A percentile compares a stretch with the other conserved stretches of the same genome.
These are phyloP conservation scores for Volucella bombylans DNA, from an alignment of 2,888 invertebrate genomes.

Conservation along the genomic window DNA sequence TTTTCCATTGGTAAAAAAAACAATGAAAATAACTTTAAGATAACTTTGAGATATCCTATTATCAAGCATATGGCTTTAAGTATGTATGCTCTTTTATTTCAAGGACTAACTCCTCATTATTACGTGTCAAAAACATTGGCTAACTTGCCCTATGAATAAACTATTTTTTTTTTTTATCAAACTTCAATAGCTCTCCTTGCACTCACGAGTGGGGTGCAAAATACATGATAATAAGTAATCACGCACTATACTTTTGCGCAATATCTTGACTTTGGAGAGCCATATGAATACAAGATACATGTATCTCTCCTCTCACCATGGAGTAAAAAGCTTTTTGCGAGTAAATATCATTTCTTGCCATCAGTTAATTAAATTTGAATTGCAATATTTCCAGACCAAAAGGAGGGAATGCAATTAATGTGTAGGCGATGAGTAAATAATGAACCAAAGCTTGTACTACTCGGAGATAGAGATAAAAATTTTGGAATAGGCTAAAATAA, in stretches of 20 bases:
- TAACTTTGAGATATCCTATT: too few species aligned
- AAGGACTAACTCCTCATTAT: background rate
- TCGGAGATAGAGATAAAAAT: background rate
- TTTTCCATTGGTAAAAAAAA: too few species aligned
- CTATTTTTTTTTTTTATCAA: background rate
- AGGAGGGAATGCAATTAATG: slow-evolving; percentile 14
- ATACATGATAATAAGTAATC: slow-evolving; percentile 26
- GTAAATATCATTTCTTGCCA: background rate
- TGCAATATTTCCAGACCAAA: slow-evolving; percentile 2
- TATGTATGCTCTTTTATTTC: too few species aligned
- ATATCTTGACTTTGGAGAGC: slow-evolving; percentile 16
- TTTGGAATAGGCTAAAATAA: background rate
- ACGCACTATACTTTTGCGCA: slow-evolving; percentile 45
- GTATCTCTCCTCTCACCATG: background rate
- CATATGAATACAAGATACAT: background rate
- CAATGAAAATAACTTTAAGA: too few species aligned
- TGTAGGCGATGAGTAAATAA: slow-evolving; percentile 7
- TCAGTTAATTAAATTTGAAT: slow-evolving; percentile 32
- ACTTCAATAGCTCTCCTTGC: slow-evolving; percentile 17
- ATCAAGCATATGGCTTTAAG: too few species aligned
- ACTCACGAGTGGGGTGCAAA: background rate
- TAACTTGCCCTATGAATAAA: background rate
- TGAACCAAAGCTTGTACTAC: background rate
- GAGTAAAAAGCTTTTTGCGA: background rate
- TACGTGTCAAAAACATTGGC: background rate